Percentiles rank a stretch among this genome's conserved stretches.
Evolutionary conservation across 2,113 vertebrate genomes (phyloP).

Genomic region (Entosphenus tridentatus): DNA sequence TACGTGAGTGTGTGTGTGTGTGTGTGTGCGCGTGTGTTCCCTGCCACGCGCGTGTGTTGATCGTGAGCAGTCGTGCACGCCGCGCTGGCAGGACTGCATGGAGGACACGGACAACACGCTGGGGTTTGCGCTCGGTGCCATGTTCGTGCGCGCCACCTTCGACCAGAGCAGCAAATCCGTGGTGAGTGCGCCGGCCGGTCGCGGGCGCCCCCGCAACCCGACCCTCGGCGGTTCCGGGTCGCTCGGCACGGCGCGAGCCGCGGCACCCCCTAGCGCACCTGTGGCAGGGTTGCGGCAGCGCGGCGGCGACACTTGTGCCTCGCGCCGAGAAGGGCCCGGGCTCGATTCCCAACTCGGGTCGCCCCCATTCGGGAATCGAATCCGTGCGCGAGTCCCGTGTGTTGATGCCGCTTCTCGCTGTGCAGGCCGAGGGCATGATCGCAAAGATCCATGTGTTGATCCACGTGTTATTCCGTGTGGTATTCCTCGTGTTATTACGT

Average conservation of each 20-base stretch:
- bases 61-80: slow-evolving; percentile 47
- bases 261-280: background rate
- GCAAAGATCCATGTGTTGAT: slow-evolving; percentile 29
- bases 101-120: slow-evolving; percentile 76
- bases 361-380: too few relatives aligned
- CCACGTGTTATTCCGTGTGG: too few relatives aligned
- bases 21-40: too few relatives aligned
- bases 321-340: too few relatives aligned
- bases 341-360: too few relatives aligned
- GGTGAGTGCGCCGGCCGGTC: slow-evolving; percentile 25
- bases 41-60: too few relatives aligned
- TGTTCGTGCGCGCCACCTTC: slow-evolving; percentile 85
- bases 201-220: background rate
- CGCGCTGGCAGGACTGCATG: slow-evolving; percentile 93
- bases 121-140: slow-evolving; percentile 73
- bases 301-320: too few relatives aligned
- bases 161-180: slow-evolving; percentile 81
- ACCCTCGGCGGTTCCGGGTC: background rate
- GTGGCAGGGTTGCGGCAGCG: too few relatives aligned
- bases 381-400: too few relatives aligned
- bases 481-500: too few relatives aligned
- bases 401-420: too few relatives aligned
- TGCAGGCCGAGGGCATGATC: slow-evolving; percentile 82
- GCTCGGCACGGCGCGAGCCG: background rate
- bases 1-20: too few relatives aligned